phyloP scores from a whole-genome alignment of 2,797 vertebrate species.

The Rhinella marina region DNA sequence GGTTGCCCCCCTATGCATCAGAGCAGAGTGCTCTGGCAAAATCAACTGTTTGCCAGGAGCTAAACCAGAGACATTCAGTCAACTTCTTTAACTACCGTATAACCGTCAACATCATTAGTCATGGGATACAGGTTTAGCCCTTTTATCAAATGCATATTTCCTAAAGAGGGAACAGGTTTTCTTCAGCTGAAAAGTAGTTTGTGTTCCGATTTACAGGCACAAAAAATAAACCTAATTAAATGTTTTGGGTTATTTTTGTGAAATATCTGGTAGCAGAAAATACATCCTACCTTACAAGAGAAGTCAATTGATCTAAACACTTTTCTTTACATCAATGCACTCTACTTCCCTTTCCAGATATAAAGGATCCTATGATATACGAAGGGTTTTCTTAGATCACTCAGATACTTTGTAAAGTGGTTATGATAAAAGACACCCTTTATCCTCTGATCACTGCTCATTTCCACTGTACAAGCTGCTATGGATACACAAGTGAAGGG shows the following conservation, averaged over 20 bases:
- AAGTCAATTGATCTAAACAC: slow-evolving; percentile 2
- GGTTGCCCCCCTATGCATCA: background rate
- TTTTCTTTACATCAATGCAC: slow-evolving; percentile 16
- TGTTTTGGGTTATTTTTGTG: background rate
- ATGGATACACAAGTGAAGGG: background rate
- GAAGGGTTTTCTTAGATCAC: slow-evolving; percentile 26
- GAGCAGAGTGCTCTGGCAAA: background rate
- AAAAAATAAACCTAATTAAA: background rate
- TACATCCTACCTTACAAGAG: background rate
- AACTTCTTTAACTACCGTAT: too few species aligned
- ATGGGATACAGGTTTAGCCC: background rate
- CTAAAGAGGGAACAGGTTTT: background rate
- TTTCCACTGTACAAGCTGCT: slow-evolving; percentile 2
- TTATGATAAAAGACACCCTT: slow-evolving; percentile 15
- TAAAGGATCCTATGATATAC: slow-evolving; percentile 16
- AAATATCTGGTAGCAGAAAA: background rate
- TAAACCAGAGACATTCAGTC: background rate
- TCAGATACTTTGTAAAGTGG: slow-evolving; percentile 7
- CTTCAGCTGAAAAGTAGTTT: background rate
- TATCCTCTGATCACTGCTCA: slow-evolving; percentile 14
- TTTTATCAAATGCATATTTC: background rate
- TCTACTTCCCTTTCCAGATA: background rate
- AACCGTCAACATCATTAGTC: background rate
- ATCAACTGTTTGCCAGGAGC: background rate
- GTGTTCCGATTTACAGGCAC: background rate